Evolutionary conservation across 2,113 vertebrate genomes (phyloP).

Genomic region (Syngnathus typhle): DNA sequence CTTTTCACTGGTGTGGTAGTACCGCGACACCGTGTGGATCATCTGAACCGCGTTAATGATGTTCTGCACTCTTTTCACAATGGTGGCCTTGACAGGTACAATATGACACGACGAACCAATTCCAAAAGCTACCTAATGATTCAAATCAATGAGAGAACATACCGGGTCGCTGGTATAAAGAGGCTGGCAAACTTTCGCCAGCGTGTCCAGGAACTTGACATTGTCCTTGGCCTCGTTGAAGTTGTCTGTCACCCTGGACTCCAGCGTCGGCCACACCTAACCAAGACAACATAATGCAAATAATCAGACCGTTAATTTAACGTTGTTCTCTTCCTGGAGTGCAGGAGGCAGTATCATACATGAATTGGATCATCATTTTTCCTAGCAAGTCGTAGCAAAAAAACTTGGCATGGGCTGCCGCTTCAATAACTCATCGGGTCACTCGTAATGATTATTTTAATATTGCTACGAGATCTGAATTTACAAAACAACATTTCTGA

Average conservation of each 20-base stretch:
- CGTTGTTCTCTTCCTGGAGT: neutral
- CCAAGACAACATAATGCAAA: neutral
- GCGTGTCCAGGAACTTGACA: slow-evolving; percentile 72
- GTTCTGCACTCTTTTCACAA: slow-evolving; percentile 74
- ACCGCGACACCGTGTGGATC: slow-evolving; percentile 75
- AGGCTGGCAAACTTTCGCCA: slow-evolving; percentile 78
- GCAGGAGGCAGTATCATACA: neutral
- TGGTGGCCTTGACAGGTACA: slow-evolving; percentile 69
- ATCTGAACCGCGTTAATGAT: slow-evolving; percentile 75
- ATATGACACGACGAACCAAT: neutral
- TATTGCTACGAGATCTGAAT: too few species aligned
- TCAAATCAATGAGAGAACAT: slow-evolving; percentile 16
- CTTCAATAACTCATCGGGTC: too few species aligned
- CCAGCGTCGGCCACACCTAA: slow-evolving; percentile 77
- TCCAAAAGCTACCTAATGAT: neutral
- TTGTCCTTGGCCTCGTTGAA: slow-evolving; percentile 83
- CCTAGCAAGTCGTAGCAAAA: too few species aligned
- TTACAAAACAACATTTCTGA: neutral
- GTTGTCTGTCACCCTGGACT: slow-evolving; percentile 75
- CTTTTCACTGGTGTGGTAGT: slow-evolving; percentile 77
- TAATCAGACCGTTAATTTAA: neutral
- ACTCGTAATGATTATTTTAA: too few species aligned
- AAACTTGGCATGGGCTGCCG: too few species aligned
- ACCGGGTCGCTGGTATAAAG: slow-evolving; percentile 78
- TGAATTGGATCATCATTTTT: too few species aligned